These are phyloP conservation scores for Poeciliopsis turneri DNA, from an alignment of 2,797 vertebrate species.

Conservation along the genomic window DNA sequence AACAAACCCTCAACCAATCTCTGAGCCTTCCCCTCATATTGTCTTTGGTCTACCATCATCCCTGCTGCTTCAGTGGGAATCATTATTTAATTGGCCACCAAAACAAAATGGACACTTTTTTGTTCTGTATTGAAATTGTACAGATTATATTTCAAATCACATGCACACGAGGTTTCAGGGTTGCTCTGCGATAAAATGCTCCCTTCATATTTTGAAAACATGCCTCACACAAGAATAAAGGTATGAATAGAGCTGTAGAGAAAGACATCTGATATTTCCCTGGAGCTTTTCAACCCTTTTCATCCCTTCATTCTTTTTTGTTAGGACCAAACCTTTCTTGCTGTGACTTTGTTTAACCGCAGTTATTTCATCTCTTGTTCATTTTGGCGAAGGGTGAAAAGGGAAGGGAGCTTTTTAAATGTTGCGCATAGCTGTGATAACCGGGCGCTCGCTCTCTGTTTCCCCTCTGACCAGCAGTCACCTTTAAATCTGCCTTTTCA, in stretches of 20 bases:
- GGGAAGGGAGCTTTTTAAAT: constrained; percentile 71
- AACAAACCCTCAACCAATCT: constrained; percentile 72
- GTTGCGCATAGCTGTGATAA: constrained; percentile 75
- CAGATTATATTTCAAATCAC: constrained; percentile 54
- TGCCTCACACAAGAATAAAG: constrained; percentile 47
- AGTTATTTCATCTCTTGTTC: constrained; percentile 66
- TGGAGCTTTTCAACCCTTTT: constrained; percentile 55
- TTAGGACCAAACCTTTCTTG: constrained; percentile 64
- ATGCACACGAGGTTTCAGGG: constrained; percentile 39
- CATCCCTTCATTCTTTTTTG: constrained; percentile 65
- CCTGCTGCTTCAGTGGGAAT: constrained; percentile 63
- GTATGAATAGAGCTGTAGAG: constrained; percentile 52
- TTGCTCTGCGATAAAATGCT: constrained; percentile 51
- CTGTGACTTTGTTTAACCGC: constrained; percentile 73
- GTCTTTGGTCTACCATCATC: constrained; percentile 66
- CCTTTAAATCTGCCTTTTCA: constrained; percentile 99
- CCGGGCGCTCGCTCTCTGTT: constrained; percentile 58
- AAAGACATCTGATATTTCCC: constrained; percentile 70
- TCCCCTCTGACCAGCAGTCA: constrained; percentile 93
- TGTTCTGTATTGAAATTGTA: constrained; percentile 41
- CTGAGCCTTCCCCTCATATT: constrained; percentile 60
- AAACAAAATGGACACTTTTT: constrained; percentile 55
- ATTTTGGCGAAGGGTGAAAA: constrained; percentile 67
- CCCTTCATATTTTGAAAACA: constrained; percentile 51
- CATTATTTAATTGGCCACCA: constrained; percentile 72